Percentiles rank a stretch among this genome's conserved stretches.
Conservation (phyloP, 1,140 invertebrate genomes). For the Arctopsyche grandis region DNA sequence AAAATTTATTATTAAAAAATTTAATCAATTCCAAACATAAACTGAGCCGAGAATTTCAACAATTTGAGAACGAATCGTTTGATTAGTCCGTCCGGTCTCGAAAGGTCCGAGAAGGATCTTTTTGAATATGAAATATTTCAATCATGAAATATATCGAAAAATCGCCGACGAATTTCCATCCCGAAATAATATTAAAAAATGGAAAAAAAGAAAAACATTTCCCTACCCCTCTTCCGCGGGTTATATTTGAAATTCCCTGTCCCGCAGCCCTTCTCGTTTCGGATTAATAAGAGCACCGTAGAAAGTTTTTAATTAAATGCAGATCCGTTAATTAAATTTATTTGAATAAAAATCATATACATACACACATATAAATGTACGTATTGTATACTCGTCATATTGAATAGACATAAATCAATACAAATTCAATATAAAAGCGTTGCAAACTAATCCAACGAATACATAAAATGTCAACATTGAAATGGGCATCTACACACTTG, state of each 20-base stretch:
- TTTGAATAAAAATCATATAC: conserved; percentile 17
- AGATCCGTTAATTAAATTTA: conserved; percentile 22
- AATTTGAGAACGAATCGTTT: no score
- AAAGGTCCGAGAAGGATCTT: background rate
- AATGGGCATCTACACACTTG: no score
- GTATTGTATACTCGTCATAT: background rate
- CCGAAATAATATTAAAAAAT: background rate
- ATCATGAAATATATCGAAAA: background rate
- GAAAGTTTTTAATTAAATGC: conserved; percentile 23
- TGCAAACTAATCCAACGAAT: no score
- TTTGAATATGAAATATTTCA: background rate
- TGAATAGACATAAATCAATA: background rate
- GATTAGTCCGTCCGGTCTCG: no score
- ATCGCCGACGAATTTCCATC: background rate
- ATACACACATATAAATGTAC: background rate
- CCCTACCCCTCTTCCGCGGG: background rate
- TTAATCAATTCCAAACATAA: no score
- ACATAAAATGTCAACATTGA: no score
- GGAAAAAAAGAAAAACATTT: background rate
- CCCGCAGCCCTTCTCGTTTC: conserved; percentile 1
- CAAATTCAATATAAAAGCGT: background rate
- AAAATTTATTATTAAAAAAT: no score
- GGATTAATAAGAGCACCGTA: conserved; percentile 18
- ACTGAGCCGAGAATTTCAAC: no score
- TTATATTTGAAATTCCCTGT: conserved; percentile 13